Evolutionary conservation across 2,888 invertebrate genomes (phyloP), one percentile per base, ranked within the genome.

Genomic region (Monopis laevigella): DNA sequence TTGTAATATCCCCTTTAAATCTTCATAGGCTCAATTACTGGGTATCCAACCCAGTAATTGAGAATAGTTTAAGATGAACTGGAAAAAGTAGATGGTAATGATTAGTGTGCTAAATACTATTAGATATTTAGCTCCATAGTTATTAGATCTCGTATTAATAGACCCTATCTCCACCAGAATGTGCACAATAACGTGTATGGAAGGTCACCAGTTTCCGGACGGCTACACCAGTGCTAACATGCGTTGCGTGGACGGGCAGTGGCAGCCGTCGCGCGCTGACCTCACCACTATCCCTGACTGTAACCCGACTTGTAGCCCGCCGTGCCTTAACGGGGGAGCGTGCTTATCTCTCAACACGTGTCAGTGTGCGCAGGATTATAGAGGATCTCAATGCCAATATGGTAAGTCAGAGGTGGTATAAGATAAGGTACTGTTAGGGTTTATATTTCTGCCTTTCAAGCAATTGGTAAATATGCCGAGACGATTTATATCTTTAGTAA

Each of bases 251-350:
- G 81, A 88, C 46, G 92, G 91, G 0, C 72, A 83, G 44, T 92
- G 92, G 92, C 61, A 78, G 17, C 88, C 91, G 2, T 74, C 84
- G 0, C 81, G 86, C n/a, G 62, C 82, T 0, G 87, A 88, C 46
- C 82, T 87, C 65, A 57, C 72, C 1, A 65, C 82, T 3, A 70
- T 90, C 11, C 89, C 91, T 0, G 88, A 92, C 61, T 92, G 92
- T 57, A 56, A 77, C 65, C 86, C 91, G 68, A 83, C 78, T 65
- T 84, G 68, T 50, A 52, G 51, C 40, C 92, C 92, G 0, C 82
- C 87, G 0, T 96, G 95, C 56, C 60, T 82, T 45, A 92, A 95
- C 57, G 92, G 90, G 0, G 95, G 95, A 0, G 82, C 84, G n/a
- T 96, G 95, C 59, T 69, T 92, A 0, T 82, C 89, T 0, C 83